phyloP scores from a whole-genome alignment of 2,113 vertebrate genomes.

The Tachysurus fulvidraco region DNA sequence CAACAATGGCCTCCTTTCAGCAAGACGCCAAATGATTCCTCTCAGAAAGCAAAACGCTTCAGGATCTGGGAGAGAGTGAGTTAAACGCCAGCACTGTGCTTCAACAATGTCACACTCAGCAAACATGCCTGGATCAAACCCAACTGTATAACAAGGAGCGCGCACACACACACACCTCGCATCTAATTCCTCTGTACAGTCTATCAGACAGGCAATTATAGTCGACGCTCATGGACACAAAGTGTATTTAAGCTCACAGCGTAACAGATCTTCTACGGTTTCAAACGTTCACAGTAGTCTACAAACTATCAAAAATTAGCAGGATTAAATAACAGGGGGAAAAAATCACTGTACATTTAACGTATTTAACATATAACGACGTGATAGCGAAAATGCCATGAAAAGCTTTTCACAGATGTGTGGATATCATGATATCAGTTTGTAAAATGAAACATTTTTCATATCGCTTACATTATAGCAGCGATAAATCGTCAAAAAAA shows the following conservation, averaged over 20 bases:
- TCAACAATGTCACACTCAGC: background rate
- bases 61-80: background rate
- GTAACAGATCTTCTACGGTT: background rate
- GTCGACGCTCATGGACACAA: background rate
- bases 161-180: constrained; percentile 14
- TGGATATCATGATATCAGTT: background rate
- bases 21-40: constrained; percentile 30
- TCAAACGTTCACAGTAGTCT: background rate
- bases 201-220: constrained; percentile 17
- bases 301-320: background rate
- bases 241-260: background rate
- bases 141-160: constrained; percentile 4
- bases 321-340: background rate
- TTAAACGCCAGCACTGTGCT: constrained; percentile 1
- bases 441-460: too few relatives aligned
- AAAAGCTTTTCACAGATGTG: background rate
- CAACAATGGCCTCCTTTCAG: constrained; percentile 36
- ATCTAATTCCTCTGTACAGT: constrained; percentile 15
- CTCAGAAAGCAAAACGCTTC: constrained; percentile 14
- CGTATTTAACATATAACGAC: background rate
- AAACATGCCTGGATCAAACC: background rate
- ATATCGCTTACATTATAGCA: too few relatives aligned
- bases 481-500: too few relatives aligned
- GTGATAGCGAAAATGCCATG: background rate
- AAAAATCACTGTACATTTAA: background rate